Base-by-base conservation (phyloP, 1,140 invertebrate species). In the Pantala flavescens region DNA sequence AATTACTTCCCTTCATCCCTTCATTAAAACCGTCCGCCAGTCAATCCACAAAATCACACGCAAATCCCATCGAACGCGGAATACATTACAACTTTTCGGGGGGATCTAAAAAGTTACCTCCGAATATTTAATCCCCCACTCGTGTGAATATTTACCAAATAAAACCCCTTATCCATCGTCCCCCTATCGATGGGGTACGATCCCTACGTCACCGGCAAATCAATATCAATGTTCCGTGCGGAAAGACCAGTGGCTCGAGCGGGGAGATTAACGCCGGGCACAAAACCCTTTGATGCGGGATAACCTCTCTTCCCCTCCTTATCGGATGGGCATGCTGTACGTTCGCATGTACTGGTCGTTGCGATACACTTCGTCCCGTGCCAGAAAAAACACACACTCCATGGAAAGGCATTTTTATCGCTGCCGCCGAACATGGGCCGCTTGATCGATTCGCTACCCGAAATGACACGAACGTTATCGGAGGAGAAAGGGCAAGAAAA, bases 221-320 rank as follows among this genome's bases (percentile, higher is more conserved):
- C 49, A 63, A 63, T 63, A 63, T 63, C 49, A 63, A 63, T 63
- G 49, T 63, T 63, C 49, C 49, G 49, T 63, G 49, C 49, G 49
- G 49, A 63, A 63, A 63, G 49, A 63, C 49, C 49, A 63, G 49
- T 63, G 49, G 49, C 49, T 63, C 49, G 49, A 63, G 12, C 49
- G 49, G 49, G 3, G 49, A 63, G 49, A 63, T 63, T 63, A 63
- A 63, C 49, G 49, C 49, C 5, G 49, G n/a, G n/a, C 49, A 12
- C 49, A 63, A 63, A 63, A 63, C 49, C 49, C n/a, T 63, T 63
- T 63, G 49, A 63, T 63, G 49, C 49, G 5, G 49, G 49, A 63
- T 63, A 63, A 63, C 49, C 49, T 12, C 49, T 3, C 49, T 21
- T 19, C 49, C 49, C 49, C 14, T 3, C 49, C 49, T 63, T 63